A percentile compares a stretch with the other conserved stretches of the same genome.
phyloP scores from a whole-genome alignment of 2,888 invertebrate species.

The Cybosia mesomella region DNA sequence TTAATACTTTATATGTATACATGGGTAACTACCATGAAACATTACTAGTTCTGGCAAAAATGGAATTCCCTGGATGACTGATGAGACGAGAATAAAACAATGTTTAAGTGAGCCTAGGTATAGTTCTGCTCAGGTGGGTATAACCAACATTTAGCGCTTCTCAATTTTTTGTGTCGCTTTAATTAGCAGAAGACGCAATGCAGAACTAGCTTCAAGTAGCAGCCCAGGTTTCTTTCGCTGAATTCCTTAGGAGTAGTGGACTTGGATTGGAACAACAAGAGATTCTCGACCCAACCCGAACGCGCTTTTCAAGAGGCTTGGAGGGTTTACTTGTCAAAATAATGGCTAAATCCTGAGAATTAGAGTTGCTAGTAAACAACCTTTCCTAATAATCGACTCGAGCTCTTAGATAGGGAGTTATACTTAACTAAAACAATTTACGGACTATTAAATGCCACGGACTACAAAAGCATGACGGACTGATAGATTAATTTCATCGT shows the following conservation, averaged over 20 bases:
- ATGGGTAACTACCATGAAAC: too few species aligned
- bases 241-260: neutral
- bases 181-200: too few species aligned
- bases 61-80: neutral
- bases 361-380: too few species aligned
- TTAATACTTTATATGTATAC: neutral
- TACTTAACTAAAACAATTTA: neutral
- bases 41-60: constrained; percentile 10
- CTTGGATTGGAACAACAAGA: neutral
- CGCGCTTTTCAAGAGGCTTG: neutral
- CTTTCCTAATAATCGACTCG: too few species aligned
- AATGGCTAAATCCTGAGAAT: too few species aligned
- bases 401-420: neutral
- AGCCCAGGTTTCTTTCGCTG: neutral
- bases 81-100: neutral
- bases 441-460: neutral
- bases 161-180: too few species aligned
- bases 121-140: too few species aligned
- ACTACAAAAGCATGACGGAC: neutral
- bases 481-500: neutral
- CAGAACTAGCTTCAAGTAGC: too few species aligned
- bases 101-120: too few species aligned
- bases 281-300: neutral
- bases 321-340: neutral
- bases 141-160: too few species aligned